Conservation (phyloP, 1,140 invertebrate species). For the Tetramorium alpestre region DNA sequence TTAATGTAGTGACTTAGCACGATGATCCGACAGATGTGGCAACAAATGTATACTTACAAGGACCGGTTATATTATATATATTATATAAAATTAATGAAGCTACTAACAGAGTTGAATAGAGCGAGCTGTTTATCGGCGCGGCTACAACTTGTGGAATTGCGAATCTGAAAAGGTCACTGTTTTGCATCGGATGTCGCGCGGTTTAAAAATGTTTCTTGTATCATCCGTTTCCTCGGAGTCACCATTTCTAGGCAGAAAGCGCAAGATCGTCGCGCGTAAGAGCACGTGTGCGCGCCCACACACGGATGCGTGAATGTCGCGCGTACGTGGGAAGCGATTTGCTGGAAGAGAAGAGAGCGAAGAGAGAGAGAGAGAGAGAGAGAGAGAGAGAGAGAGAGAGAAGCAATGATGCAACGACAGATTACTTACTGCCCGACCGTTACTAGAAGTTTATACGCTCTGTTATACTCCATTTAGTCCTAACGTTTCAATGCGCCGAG, state of each 20-base stretch:
- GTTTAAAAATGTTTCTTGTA: background rate
- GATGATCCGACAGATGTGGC: conserved; percentile 17
- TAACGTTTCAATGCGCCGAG: background rate
- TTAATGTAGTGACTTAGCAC: conserved; percentile 28
- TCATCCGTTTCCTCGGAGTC: background rate
- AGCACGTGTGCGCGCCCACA: conserved; percentile 50
- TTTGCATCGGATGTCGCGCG: background rate
- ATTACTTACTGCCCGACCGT: conserved; percentile 36
- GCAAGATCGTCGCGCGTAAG: background rate
- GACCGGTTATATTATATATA: background rate
- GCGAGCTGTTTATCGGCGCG: background rate
- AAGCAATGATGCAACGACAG: conserved; percentile 65
- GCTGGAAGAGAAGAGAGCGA: background rate
- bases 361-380: conserved; percentile 39
- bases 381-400: conserved; percentile 28
- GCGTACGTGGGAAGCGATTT: conserved; percentile 61
- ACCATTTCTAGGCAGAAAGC: conserved; percentile 54
- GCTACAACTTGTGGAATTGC: background rate
- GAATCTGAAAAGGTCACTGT: background rate
- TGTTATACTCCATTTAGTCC: conserved; percentile 17
- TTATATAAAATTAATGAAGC: background rate
- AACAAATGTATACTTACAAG: background rate
- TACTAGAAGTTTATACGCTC: conserved; percentile 9
- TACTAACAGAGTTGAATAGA: conserved; percentile 11
- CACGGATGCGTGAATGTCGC: conserved; percentile 41